These are phyloP conservation scores for Pyrrhia umbra DNA, from an alignment of 2,888 invertebrate species.

Conservation along the genomic window DNA sequence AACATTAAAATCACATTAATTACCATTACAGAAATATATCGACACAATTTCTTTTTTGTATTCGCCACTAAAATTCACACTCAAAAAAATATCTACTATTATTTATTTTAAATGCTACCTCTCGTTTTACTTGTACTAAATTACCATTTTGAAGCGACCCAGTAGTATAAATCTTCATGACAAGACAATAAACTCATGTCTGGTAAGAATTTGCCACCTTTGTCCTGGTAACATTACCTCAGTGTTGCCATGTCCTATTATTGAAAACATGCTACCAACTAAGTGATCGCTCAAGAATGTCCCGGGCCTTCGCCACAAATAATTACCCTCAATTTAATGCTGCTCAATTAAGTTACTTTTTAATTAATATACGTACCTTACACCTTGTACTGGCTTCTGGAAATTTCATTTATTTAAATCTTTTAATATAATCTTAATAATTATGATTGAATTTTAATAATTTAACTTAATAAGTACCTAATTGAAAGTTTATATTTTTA, in stretches of 20 bases:
- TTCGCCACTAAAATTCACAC: background rate
- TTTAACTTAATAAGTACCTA: background rate
- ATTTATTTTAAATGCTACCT: background rate
- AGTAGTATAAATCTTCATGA: slow-evolving; percentile 5
- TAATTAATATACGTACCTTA: slow-evolving; percentile 16
- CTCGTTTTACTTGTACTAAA: background rate
- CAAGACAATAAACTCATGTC: slow-evolving; percentile 16
- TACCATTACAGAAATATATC: slow-evolving; percentile 29
- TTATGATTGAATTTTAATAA: background rate
- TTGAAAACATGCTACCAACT: slow-evolving; percentile 31
- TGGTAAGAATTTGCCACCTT: slow-evolving; percentile 40
- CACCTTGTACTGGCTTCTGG: background rate
- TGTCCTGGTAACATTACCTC: slow-evolving; percentile 32
- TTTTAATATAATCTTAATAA: slow-evolving; percentile 40
- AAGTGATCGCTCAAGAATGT: slow-evolving; percentile 33
- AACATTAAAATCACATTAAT: slow-evolving; percentile 48
- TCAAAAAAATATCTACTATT: background rate
- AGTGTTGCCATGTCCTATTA: slow-evolving; percentile 38
- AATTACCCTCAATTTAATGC: slow-evolving; percentile 26
- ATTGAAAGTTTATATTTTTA: background rate
- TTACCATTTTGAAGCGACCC: slow-evolving; percentile 6
- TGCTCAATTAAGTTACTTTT: slow-evolving; percentile 31
- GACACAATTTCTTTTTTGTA: slow-evolving; percentile 10
- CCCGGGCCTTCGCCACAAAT: slow-evolving; percentile 20
- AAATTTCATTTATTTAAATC: slow-evolving; percentile 20